phyloP scores from a whole-genome alignment of 2,888 invertebrate species.

The Sinelater perroti region DNA sequence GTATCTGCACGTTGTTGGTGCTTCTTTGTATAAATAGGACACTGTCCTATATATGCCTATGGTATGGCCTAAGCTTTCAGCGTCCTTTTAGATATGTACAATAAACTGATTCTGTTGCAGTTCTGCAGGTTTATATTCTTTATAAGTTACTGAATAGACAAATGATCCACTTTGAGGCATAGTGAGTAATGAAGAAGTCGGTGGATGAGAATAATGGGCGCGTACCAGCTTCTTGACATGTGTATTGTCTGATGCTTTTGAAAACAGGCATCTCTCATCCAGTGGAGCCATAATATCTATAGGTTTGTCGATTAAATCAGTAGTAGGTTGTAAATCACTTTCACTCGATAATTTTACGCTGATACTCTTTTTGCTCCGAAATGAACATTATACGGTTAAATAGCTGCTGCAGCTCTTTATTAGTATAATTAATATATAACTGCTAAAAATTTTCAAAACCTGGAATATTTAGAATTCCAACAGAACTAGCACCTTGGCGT shows the following conservation, averaged over 20 bases:
- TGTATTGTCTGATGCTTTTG: slow-evolving; percentile 98
- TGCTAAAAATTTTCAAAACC: slow-evolving; percentile 99
- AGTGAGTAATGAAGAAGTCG: slow-evolving; percentile 97
- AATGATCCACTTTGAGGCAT: slow-evolving; percentile 98
- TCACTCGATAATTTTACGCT: slow-evolving; percentile 99
- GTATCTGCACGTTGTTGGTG: slow-evolving; percentile 99
- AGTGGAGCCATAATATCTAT: slow-evolving; percentile 98
- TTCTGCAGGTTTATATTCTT: slow-evolving; percentile 99
- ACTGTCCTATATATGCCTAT: slow-evolving; percentile 99
- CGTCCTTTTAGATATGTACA: slow-evolving; percentile 99
- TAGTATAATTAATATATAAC: slow-evolving; percentile 99
- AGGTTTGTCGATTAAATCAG: slow-evolving; percentile 98
- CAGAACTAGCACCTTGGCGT: slow-evolving; percentile 98
- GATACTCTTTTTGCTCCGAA: slow-evolving; percentile 99
- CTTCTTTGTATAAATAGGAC: slow-evolving; percentile 98
- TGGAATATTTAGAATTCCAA: slow-evolving; percentile 99
- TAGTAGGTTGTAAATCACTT: slow-evolving; percentile 98
- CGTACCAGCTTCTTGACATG: slow-evolving; percentile 97
- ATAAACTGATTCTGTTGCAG: slow-evolving; percentile 98
- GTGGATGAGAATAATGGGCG: slow-evolving; percentile 97
- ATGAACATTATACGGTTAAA: slow-evolving; percentile 99
- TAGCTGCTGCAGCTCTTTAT: slow-evolving; percentile 98
- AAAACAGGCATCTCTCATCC: slow-evolving; percentile 99
- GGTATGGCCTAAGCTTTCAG: slow-evolving; percentile 98
- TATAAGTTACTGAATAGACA: slow-evolving; percentile 97